Evolutionary conservation across 53 echinoderm and acorn worm species (phyloP).

Genomic region (Luidia sarsii): DNA sequence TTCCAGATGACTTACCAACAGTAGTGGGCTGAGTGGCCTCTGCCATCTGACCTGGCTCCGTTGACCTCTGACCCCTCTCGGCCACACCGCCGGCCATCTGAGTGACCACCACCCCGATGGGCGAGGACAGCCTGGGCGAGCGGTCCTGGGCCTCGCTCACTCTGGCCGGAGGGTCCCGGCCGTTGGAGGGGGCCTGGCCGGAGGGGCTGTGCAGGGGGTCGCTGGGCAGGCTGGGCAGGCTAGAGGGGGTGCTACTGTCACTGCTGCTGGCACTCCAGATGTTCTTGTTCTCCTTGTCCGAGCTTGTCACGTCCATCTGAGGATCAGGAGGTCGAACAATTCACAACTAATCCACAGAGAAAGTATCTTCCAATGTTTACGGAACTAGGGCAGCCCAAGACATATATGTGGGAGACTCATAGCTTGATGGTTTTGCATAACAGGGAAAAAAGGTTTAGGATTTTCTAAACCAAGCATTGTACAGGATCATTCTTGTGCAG

Average conservation of each 20-base stretch:
- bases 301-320: slow-evolving; percentile 92
- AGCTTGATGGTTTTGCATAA: not conserved
- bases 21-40: slow-evolving; percentile 10
- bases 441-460: too few species aligned
- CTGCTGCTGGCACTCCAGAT: slow-evolving; percentile 91
- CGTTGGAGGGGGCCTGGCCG: slow-evolving; percentile 21
- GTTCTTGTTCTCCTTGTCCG: slow-evolving; percentile 96
- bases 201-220: slow-evolving; percentile 65
- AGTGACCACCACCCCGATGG: slow-evolving; percentile 58
- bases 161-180: slow-evolving; percentile 6
- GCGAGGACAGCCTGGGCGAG: slow-evolving; percentile 29
- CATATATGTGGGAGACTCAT: too few species aligned
- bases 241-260: slow-evolving; percentile 87
- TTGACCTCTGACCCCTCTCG: slow-evolving; percentile 15
- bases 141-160: not conserved
- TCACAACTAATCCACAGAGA: not conserved
- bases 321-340: not conserved
- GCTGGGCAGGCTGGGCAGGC: slow-evolving; percentile 80
- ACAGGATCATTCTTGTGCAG: not conserved
- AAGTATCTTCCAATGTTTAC: not conserved
- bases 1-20: too few species aligned
- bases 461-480: too few species aligned
- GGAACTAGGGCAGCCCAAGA: too few species aligned
- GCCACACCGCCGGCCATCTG: slow-evolving; percentile 30
- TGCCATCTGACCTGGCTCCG: slow-evolving; percentile 23